Percentiles rank a stretch among this genome's conserved stretches.
Evolutionary conservation across 2,113 vertebrate genomes (phyloP).

Genomic region (Trogon melanurus): DNA sequence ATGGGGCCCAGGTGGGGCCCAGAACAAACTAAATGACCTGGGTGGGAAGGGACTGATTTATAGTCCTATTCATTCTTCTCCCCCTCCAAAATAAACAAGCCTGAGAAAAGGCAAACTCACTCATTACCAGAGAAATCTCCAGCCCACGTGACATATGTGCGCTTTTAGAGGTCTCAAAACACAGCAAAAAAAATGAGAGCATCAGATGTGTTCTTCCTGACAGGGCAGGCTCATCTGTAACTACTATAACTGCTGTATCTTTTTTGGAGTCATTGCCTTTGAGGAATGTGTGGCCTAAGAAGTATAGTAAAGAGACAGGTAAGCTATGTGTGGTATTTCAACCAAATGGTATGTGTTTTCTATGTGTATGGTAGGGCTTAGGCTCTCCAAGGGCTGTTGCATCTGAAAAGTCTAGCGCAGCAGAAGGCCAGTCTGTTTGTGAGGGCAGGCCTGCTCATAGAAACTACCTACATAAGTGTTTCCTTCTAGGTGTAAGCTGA

Average conservation of each 20-base stretch:
- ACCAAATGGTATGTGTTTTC: background rate
- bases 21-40: background rate
- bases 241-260: background rate
- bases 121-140: background rate
- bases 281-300: background rate
- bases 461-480: background rate
- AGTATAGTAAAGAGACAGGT: background rate
- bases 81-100: constrained; percentile 27
- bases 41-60: constrained; percentile 29
- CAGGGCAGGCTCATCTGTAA: background rate
- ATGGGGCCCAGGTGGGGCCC: constrained; percentile 24
- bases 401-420: background rate
- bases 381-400: background rate
- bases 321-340: background rate
- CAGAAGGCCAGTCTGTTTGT: background rate
- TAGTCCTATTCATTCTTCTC: background rate
- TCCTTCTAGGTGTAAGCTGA: background rate
- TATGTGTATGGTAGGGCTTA: background rate
- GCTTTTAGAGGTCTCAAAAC: background rate
- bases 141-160: background rate
- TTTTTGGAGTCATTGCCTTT: background rate
- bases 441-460: background rate
- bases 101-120: background rate
- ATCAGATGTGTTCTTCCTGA: background rate
- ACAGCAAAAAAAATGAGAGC: background rate